phyloP scores from a whole-genome alignment of 2,888 invertebrate species.

The Drosophila neoperkinsi region DNA sequence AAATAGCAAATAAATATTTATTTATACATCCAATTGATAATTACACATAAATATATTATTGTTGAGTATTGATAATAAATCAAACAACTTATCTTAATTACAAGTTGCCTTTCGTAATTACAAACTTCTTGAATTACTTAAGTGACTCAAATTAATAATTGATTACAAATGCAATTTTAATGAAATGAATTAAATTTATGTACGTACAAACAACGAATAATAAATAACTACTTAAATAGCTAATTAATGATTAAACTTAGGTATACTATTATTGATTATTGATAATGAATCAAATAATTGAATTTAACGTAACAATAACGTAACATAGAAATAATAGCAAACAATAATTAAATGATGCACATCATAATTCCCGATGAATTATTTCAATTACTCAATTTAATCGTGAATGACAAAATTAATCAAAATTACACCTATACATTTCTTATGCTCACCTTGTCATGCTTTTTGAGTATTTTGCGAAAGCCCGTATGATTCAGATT shows the following conservation, averaged over 20 bases:
- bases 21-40: not conserved
- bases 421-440: not conserved
- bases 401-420: not conserved
- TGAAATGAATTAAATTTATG: not conserved
- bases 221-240: not conserved
- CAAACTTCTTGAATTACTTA: not conserved
- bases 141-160: not conserved
- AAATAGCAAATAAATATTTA: not conserved
- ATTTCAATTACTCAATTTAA: not conserved
- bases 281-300: not conserved
- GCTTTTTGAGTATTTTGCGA: slow-evolving; percentile 99
- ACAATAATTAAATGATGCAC: no score
- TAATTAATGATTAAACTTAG: not conserved
- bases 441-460: slow-evolving; percentile 93
- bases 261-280: not conserved
- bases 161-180: not conserved
- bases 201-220: not conserved
- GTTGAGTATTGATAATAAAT: not conserved
- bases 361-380: not conserved
- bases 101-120: not conserved
- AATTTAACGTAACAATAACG: no score
- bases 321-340: no score
- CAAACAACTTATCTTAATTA: not conserved
- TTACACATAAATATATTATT: not conserved
- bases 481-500: slow-evolving; percentile 99